These are phyloP conservation scores for Drosophila littoralis DNA, from an alignment of 1,140 invertebrate genomes.

Conservation along the genomic window DNA sequence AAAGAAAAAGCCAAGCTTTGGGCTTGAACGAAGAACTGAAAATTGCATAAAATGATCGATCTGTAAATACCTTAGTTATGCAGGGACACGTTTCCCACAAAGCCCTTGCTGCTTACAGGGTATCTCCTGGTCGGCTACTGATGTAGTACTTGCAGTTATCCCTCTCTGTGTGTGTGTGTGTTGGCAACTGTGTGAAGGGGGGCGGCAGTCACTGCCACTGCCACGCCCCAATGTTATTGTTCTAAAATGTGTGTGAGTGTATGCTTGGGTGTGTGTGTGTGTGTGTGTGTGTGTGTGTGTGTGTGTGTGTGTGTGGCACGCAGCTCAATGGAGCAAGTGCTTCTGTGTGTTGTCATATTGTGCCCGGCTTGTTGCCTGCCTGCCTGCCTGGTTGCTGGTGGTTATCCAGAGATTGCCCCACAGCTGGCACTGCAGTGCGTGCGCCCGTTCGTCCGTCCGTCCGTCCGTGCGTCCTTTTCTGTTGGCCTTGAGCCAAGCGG, in stretches of 20 bases:
- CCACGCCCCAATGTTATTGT: slow-evolving; percentile 46
- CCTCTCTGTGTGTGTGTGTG: background rate
- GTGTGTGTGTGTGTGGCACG: background rate
- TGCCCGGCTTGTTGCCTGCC: slow-evolving; percentile 20
- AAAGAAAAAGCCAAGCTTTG: no score
- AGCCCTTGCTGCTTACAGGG: no score
- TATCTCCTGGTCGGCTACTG: no score
- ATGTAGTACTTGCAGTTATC: no score
- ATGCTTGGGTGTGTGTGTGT: background rate
- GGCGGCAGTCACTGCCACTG: slow-evolving; percentile 10
- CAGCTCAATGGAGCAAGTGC: slow-evolving; percentile 27
- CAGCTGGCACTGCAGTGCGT: slow-evolving; percentile 14
- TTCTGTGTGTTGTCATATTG: slow-evolving; percentile 31
- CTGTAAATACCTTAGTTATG: no score
- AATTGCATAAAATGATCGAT: no score
- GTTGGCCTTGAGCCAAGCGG: slow-evolving; percentile 56
- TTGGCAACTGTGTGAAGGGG: background rate
- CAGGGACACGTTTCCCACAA: no score
- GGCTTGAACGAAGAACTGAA: no score
- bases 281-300: background rate
- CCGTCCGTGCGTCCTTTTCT: slow-evolving; percentile 3
- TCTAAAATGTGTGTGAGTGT: slow-evolving; percentile 7
- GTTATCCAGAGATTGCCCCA: slow-evolving; percentile 5
- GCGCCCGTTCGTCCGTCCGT: background rate
- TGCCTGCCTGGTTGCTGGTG: background rate